phyloP scores from a whole-genome alignment of 2,113 vertebrate genomes.

The Grantiella picta region DNA sequence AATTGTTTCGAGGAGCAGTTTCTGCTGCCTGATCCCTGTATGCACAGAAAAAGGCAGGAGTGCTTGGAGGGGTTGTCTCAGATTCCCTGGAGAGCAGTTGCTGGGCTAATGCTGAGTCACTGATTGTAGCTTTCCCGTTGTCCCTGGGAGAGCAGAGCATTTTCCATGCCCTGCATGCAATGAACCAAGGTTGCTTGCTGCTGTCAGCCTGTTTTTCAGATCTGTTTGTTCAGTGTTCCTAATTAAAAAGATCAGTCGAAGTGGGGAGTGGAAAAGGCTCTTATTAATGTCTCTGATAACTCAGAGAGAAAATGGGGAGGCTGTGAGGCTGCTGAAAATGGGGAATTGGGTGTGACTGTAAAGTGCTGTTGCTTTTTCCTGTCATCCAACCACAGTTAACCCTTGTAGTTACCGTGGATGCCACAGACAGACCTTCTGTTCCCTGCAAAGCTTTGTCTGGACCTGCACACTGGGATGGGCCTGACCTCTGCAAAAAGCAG shows the following conservation, averaged over 20 bases:
- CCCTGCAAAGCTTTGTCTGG: background rate
- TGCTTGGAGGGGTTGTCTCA: background rate
- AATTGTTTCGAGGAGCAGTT: background rate
- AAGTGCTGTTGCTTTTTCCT: background rate
- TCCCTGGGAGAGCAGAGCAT: background rate
- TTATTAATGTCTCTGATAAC: background rate
- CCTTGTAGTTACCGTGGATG: background rate
- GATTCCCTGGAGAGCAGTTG: background rate
- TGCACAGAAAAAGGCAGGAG: background rate
- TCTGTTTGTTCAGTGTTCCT: background rate
- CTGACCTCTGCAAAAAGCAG: background rate
- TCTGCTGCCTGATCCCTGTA: background rate
- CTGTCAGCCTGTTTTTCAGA: background rate
- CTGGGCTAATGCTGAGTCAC: background rate
- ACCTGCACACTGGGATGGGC: background rate
- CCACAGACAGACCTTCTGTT: background rate
- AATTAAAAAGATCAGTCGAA: background rate
- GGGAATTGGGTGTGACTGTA: background rate
- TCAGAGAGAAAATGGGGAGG: background rate
- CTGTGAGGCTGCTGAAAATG: background rate
- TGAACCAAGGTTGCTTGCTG: background rate
- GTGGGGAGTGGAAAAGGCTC: background rate
- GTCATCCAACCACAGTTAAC: accelerated
- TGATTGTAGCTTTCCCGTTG: background rate
- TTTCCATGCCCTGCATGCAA: background rate